Conservation (phyloP, 2,797 vertebrate species). For the Gastrophryne carolinensis region DNA sequence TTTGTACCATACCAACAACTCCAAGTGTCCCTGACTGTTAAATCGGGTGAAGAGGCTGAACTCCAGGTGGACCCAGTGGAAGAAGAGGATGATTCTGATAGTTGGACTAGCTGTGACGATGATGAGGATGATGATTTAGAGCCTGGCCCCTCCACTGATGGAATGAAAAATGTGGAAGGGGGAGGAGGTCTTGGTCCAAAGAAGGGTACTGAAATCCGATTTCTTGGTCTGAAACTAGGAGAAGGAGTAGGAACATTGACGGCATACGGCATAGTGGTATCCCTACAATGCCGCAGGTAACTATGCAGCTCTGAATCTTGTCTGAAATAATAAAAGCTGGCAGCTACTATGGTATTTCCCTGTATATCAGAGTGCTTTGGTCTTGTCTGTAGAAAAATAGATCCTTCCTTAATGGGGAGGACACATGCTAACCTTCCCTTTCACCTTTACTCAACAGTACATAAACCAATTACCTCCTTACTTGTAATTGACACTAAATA, state of each 20-base stretch:
- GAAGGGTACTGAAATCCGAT: slow-evolving; percentile 76
- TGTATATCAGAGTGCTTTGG: too few relatives aligned
- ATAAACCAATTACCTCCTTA: too few relatives aligned
- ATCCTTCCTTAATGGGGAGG: too few relatives aligned
- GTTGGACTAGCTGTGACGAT: slow-evolving; percentile 35
- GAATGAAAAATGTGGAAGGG: slow-evolving; percentile 21
- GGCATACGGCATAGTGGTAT: slow-evolving; percentile 69
- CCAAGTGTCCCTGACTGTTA: slow-evolving; percentile 56
- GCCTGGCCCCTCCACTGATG: neutral
- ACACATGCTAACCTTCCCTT: too few relatives aligned
- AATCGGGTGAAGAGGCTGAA: slow-evolving; percentile 56
- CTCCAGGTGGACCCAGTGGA: neutral
- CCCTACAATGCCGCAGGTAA: slow-evolving; percentile 76
- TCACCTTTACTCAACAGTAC: too few relatives aligned
- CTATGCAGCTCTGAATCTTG: too few relatives aligned
- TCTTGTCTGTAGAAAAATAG: too few relatives aligned
- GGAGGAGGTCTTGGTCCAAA: slow-evolving; percentile 57
- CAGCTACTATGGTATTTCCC: too few relatives aligned
- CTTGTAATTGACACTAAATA: too few relatives aligned
- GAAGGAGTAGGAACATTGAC: slow-evolving; percentile 73
- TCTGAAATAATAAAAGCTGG: too few relatives aligned
- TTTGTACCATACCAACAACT: slow-evolving; percentile 79
- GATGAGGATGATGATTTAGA: slow-evolving; percentile 6
- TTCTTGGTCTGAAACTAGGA: slow-evolving; percentile 73
- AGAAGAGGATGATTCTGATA: slow-evolving; percentile 49